Evolutionary conservation across 2,797 vertebrate genomes (phyloP).

Genomic region (Gobionotothen gibberifrons): DNA sequence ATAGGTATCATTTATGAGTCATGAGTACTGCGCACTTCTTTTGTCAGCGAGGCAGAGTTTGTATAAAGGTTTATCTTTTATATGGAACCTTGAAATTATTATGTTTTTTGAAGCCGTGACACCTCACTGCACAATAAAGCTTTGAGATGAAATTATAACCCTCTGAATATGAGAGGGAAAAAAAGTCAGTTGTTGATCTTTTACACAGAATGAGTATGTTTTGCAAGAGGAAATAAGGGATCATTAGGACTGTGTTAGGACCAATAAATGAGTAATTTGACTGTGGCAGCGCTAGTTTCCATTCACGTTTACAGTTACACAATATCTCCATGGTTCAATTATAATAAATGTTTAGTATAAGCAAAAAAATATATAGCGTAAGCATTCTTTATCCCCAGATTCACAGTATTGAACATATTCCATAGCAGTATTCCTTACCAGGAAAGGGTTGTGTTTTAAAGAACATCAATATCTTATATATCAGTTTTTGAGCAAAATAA

Average conservation of each 20-base stretch:
- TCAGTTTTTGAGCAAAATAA: slow-evolving; percentile 21
- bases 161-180: slow-evolving; percentile 49
- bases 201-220: slow-evolving; percentile 55
- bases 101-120: slow-evolving; percentile 46
- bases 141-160: slow-evolving; percentile 58
- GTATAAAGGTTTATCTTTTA: slow-evolving; percentile 36
- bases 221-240: slow-evolving; percentile 39
- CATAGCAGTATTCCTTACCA: not conserved
- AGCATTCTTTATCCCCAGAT: slow-evolving; percentile 10
- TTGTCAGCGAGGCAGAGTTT: slow-evolving; percentile 3
- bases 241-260: slow-evolving; percentile 38
- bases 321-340: slow-evolving; percentile 42
- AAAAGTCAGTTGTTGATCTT: slow-evolving; percentile 50
- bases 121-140: slow-evolving; percentile 46
- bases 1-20: slow-evolving; percentile 28
- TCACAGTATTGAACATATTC: slow-evolving; percentile 35
- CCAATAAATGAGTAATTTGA: slow-evolving; percentile 47
- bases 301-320: slow-evolving; percentile 35
- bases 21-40: slow-evolving; percentile 33
- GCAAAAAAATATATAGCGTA: slow-evolving; percentile 11
- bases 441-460: slow-evolving; percentile 28
- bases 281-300: slow-evolving; percentile 33
- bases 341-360: not conserved
- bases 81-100: slow-evolving; percentile 42
- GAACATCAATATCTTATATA: slow-evolving; percentile 5